Percentiles rank a stretch among this genome's conserved stretches.
Conservation (phyloP, 2,888 invertebrate species). For the Leuctra nigra region DNA sequence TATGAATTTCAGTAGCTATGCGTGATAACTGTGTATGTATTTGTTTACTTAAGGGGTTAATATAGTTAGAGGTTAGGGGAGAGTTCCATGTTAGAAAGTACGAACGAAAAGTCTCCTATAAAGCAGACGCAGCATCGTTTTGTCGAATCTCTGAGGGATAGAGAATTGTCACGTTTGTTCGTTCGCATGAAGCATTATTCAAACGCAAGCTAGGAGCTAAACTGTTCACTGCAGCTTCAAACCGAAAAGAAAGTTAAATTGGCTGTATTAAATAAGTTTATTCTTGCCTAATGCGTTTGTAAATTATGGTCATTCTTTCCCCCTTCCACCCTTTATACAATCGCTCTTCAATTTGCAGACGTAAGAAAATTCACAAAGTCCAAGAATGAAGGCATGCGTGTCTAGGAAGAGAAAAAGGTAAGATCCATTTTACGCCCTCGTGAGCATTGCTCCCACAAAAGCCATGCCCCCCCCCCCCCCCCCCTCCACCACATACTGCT, state of each 20-base stretch:
- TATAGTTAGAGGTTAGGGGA: no score
- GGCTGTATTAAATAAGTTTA: conserved; percentile 18
- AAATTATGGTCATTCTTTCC: conserved; percentile 20
- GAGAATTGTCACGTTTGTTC: no score
- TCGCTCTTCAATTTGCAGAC: neutral
- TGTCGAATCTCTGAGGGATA: no score
- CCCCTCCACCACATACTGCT: neutral
- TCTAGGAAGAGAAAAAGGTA: conserved; percentile 5
- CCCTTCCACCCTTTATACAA: neutral
- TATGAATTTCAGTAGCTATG: no score
- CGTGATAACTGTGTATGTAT: no score
- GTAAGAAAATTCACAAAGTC: neutral
- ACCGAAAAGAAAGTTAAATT: conserved; percentile 25
- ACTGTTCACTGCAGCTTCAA: neutral
- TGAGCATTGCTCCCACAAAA: conserved; percentile 14
- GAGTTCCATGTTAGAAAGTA: no score
- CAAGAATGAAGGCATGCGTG: conserved; percentile 2
- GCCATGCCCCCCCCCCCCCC: neutral
- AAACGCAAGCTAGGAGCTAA: neutral
- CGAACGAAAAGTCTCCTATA: no score
- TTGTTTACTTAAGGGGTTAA: no score
- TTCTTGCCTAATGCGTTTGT: conserved; percentile 22
- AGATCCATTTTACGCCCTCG: conserved; percentile 4
- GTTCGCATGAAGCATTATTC: no score
- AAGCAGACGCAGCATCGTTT: no score